Base-by-base conservation (phyloP, 2,888 invertebrate genomes). In the Netelia virgata region DNA sequence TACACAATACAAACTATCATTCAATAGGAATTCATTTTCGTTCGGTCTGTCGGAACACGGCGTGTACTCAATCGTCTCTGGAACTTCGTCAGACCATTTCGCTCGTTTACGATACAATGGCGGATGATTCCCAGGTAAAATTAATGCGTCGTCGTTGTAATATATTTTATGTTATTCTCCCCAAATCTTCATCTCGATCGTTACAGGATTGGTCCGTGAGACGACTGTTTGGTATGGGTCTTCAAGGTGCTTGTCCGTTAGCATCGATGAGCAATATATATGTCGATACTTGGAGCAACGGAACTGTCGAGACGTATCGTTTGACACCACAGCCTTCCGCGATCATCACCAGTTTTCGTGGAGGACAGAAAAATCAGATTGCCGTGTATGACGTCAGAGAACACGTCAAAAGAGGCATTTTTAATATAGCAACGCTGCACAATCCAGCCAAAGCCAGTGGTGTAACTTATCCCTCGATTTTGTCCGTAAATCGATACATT, bases 1-100 rank as follows among this genome's bases (percentile, higher is more conserved):
- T 99, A 78, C 98, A 98, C 92, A 98, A 98, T 91, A 97, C 98
- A 1, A 97, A 97, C 91, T 99, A 98, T 92, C 98, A 99, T 94
- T 98, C 99, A 0, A 94, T 99, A 80, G 97, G 97, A 28, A 94
- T 99, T 57, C 97, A 98, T 94, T 96, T 98, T 50, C 95, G 98
- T 79, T 97, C 97, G 70, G 94, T 97, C 55, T 98, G 98, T 91
- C 93, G 95, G 88, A 94, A 95, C 89, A 90, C 93, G 79, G 93
- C 94, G 9, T 96, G 97, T 89, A 94, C 94, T 10, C 94, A 95
- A 85, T 95, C 96, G 59, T 95, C 96, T 20, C 94, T 98, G 75
- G 98, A 98, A 93, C 95, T 99, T 53, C 96, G 96, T 85, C 97
- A 98, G 93, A 97, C 97, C 1, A 96, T 99, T 70, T 96, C 97